Base-by-base conservation (phyloP, 2,797 vertebrate genomes). In the Etheostoma perlongum region DNA sequence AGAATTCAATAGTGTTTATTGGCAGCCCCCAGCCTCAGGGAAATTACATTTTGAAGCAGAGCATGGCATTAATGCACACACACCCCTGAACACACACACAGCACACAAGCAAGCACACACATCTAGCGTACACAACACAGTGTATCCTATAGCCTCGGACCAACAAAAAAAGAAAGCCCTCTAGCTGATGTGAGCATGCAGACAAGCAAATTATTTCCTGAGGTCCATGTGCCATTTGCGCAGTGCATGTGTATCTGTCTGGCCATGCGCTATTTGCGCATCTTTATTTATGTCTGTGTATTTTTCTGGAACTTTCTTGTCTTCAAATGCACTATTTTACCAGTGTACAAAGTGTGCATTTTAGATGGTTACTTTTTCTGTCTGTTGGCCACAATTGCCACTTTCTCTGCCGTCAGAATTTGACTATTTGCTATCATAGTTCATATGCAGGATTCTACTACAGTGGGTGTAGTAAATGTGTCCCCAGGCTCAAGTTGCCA, bases 1-100 rank as follows among this genome's bases (percentile, higher is more conserved):
- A 94, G 94, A 94, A 95, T 95, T 95, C 95, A 95, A 93, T 94
- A 93, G 92, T 92, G 93, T 93, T 93, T 93, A 93, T 94, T 95
- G 94, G 94, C 94, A 95, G 91, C 88, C 90, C 93, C 90, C 88
- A 89, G 93, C 94, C 93, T 92, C 85, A 93, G 94, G 93, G 91
- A 94, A 94, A 95, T 94, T 94, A 94, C 92, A 94, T 94, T 95
- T 92, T 94, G 91, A 94, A 88, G 90, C 91, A 90, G 88, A 92
- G 91, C 90, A 92, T 91, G 89, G 89, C 85, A 88, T 89, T 88
- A 90, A 91, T 82, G 81, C 83, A 81, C 87, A 84, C 76, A 83
- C 72, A 83, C 60, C 57, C 78, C 18, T 67, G 47, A 30, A 78
- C 62, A 14, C 81, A 46, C 49, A 54, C 49, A 46, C 52, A 25